phyloP scores from a whole-genome alignment of 2,797 vertebrate genomes.

The Jordanella pulchra region DNA sequence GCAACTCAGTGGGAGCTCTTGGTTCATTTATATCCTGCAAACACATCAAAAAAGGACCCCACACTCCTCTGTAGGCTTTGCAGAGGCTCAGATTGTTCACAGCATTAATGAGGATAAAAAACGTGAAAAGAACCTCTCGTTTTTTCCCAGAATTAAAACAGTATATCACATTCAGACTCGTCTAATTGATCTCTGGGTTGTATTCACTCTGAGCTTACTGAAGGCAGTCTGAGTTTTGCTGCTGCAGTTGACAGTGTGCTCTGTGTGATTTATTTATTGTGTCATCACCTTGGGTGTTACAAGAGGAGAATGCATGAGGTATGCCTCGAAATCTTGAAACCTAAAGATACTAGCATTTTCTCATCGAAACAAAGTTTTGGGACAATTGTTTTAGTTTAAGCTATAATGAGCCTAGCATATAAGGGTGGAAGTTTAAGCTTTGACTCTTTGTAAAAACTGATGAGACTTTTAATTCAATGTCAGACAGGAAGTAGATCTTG shows the following conservation, averaged over 20 bases:
- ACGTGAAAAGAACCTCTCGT: background rate
- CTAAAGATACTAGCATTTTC: background rate
- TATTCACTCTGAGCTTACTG: background rate
- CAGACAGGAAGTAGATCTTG: background rate
- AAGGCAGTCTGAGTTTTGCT: background rate
- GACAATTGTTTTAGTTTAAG: background rate
- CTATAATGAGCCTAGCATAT: too few relatives aligned
- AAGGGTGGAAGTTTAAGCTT: too few relatives aligned
- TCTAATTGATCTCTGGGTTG: constrained; percentile 3
- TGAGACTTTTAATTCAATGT: background rate
- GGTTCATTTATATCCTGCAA: constrained; percentile 36
- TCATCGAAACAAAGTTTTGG: background rate
- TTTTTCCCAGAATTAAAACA: constrained; percentile 1
- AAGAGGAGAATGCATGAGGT: background rate
- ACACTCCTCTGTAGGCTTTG: constrained; percentile 7
- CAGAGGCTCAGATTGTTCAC: background rate
- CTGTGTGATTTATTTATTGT: background rate
- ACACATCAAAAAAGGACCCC: constrained; percentile 21
- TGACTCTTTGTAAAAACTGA: too few relatives aligned
- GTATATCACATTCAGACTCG: background rate
- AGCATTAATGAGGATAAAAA: background rate
- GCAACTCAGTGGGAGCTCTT: constrained; percentile 29
- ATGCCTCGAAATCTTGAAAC: background rate
- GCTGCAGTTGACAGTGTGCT: background rate
- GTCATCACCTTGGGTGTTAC: background rate